phyloP scores from a whole-genome alignment of 2,888 invertebrate species.

The Metallyticus violacea region DNA sequence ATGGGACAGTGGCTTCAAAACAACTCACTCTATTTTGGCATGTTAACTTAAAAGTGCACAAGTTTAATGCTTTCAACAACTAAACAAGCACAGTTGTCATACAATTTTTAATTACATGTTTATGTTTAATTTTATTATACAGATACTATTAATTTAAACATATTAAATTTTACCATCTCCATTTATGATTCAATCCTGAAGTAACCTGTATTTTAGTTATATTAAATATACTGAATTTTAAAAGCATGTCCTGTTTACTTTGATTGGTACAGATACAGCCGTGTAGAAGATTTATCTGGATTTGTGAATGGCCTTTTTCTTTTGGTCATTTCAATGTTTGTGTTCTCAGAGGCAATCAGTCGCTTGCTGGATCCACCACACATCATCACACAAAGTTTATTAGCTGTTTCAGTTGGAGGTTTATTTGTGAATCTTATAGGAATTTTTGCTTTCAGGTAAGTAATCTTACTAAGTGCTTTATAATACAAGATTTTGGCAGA shows the following conservation, averaged over 20 bases:
- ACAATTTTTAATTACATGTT: too few relatives aligned
- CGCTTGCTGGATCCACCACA: slow-evolving; percentile 54
- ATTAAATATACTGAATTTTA: neutral
- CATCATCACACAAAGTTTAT: slow-evolving; percentile 51
- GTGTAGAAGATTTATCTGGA: slow-evolving; percentile 54
- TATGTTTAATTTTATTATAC: too few relatives aligned
- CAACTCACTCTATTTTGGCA: too few relatives aligned
- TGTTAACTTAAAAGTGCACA: too few relatives aligned
- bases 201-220: too few relatives aligned
- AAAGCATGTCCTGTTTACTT: neutral
- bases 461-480: slow-evolving; percentile 13
- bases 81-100: too few relatives aligned
- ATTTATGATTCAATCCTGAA: too few relatives aligned
- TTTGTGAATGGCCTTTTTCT: slow-evolving; percentile 58
- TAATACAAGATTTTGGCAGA: too few relatives aligned
- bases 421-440: slow-evolving; percentile 55
- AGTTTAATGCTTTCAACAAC: too few relatives aligned
- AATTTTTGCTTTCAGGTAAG: slow-evolving; percentile 50
- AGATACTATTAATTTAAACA: too few relatives aligned
- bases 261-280: slow-evolving; percentile 44
- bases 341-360: slow-evolving; percentile 52
- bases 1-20: too few relatives aligned
- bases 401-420: slow-evolving; percentile 54
- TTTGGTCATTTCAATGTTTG: slow-evolving; percentile 53
- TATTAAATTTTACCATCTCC: too few relatives aligned